Conservation (phyloP, 2,888 invertebrate species). For the Graphium colonna region DNA sequence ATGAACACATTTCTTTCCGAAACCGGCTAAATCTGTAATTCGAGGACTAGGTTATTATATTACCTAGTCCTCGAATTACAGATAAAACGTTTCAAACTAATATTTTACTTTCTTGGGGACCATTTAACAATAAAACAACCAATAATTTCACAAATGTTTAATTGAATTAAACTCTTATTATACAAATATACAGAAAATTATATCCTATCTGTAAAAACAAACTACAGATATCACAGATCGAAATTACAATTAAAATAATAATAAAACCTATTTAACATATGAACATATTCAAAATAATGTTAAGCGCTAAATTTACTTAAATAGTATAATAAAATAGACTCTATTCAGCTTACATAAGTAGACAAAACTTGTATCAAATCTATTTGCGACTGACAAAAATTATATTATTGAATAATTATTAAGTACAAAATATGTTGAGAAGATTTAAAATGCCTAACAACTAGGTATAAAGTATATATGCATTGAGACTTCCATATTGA, state of each 20-base stretch:
- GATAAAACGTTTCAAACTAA: no score
- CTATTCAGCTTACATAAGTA: not conserved
- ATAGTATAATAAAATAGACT: not conserved
- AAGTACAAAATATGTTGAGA: not conserved
- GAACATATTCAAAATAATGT: not conserved
- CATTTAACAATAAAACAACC: slow-evolving; percentile 6
- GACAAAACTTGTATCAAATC: not conserved
- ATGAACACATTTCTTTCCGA: no score
- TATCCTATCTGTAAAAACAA: slow-evolving; percentile 16
- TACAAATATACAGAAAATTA: slow-evolving; percentile 8
- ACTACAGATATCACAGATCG: slow-evolving; percentile 21
- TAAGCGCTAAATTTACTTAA: not conserved
- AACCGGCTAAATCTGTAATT: no score
- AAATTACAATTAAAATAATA: slow-evolving; percentile 12
- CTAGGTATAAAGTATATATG: not conserved
- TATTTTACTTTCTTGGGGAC: no score
- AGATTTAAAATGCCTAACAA: not conserved
- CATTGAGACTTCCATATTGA: no score
- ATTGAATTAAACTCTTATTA: not conserved
- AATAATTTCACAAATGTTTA: not conserved
- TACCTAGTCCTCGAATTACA: no score
- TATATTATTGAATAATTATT: not conserved
- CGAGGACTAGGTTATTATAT: no score
- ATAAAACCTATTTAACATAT: not conserved
- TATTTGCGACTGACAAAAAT: not conserved